Conservation (phyloP, 53 echinoderm and acorn worm genomes). For the Antedon mediterranea region DNA sequence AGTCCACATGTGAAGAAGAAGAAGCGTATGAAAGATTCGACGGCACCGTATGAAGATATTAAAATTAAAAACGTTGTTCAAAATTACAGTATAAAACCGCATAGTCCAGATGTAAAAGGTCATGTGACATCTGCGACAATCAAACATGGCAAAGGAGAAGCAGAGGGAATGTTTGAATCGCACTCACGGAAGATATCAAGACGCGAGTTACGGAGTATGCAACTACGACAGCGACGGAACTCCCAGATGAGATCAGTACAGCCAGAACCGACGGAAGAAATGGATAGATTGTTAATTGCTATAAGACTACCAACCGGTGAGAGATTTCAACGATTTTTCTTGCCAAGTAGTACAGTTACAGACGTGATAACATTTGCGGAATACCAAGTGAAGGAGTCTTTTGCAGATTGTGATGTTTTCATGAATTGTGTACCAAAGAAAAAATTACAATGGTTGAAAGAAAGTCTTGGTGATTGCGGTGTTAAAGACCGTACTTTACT, state of each 20-base stretch:
- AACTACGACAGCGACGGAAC: conserved; percentile 23
- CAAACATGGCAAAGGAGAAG: background rate
- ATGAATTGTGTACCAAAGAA: conserved; percentile 30
- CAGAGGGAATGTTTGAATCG: background rate
- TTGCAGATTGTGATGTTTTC: conserved; percentile 33
- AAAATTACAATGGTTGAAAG: conserved; percentile 7
- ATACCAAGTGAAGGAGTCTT: background rate
- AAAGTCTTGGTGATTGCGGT: conserved; percentile 14
- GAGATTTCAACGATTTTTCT: conserved; percentile 30
- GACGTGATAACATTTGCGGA: conserved; percentile 28
- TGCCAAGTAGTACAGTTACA: conserved; percentile 11
- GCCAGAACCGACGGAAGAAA: conserved; percentile 19
- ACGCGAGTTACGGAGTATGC: conserved; percentile 22
- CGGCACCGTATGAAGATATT: background rate
- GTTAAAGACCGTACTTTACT: conserved; percentile 22
- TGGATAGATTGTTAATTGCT: conserved; percentile 31
- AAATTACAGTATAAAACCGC: background rate
- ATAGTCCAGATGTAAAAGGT: background rate
- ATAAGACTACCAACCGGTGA: conserved; percentile 34
- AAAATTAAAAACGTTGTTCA: background rate
- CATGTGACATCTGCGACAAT: background rate
- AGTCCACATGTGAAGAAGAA: background rate
- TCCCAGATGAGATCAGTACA: conserved; percentile 14
- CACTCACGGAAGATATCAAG: conserved; percentile 19
- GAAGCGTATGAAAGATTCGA: background rate